phyloP scores from a whole-genome alignment of 2,888 invertebrate species.

The Apantesis nais region DNA sequence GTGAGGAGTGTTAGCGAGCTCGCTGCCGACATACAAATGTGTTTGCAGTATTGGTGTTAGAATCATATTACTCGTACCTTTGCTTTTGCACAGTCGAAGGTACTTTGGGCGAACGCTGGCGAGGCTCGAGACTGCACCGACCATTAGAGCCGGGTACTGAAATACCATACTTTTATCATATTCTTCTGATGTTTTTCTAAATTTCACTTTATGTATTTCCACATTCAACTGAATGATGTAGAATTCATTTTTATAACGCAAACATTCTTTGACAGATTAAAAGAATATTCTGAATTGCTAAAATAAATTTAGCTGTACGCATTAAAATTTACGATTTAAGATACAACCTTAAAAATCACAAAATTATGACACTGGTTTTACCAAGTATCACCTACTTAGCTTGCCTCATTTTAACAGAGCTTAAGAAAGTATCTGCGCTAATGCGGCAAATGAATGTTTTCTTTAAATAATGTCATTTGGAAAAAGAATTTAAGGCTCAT shows the following conservation, averaged over 20 bases:
- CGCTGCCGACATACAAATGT: conserved; percentile 14
- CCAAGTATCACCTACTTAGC: no score
- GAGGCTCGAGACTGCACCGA: conserved; percentile 2
- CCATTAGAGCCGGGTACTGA: conserved; percentile 24
- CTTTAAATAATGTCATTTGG: no score
- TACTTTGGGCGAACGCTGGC: conserved; percentile 16
- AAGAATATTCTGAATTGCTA: neutral
- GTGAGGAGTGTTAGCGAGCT: neutral
- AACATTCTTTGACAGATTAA: neutral
- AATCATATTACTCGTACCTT: conserved; percentile 21
- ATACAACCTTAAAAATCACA: neutral
- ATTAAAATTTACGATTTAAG: neutral
- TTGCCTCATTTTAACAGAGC: no score
- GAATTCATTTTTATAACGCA: no score
- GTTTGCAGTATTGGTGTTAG: conserved; percentile 18
- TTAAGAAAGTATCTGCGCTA: no score
- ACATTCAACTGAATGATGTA: neutral
- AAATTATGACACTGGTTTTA: no score
- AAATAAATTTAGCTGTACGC: no score
- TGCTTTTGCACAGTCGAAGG: conserved; percentile 16
- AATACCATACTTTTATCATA: neutral
- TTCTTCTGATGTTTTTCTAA: neutral
- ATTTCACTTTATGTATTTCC: neutral
- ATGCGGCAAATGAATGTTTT: no score
- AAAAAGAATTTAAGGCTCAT: no score